phyloP scores from a whole-genome alignment of 1,140 invertebrate species.

The Penaeus japonicus region DNA sequence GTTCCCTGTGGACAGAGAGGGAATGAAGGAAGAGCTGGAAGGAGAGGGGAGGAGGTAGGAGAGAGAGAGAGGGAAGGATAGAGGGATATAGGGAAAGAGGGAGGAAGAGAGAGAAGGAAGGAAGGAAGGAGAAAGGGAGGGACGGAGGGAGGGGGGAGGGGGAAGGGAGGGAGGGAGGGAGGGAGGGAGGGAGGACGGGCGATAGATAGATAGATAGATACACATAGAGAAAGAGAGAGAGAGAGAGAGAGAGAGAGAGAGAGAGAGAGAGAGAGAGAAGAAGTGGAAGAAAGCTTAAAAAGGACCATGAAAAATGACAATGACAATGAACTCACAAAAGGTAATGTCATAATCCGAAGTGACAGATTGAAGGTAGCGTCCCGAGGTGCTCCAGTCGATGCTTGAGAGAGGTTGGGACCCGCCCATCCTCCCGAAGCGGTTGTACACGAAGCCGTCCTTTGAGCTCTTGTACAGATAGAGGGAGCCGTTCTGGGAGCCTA shows the following conservation, averaged over 20 bases:
- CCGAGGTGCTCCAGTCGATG: slow-evolving; percentile 91
- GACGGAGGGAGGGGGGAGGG: background rate
- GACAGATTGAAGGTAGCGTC: slow-evolving; percentile 85
- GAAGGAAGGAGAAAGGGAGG: background rate
- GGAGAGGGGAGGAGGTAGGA: too few species aligned
- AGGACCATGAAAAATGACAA: background rate
- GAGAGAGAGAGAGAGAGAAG: background rate
- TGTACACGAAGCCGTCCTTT: slow-evolving; percentile 85
- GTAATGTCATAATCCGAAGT: slow-evolving; percentile 91
- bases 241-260: background rate
- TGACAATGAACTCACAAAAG: slow-evolving; percentile 82
- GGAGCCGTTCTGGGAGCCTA: slow-evolving; percentile 89
- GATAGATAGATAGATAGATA: background rate
- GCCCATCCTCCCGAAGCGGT: slow-evolving; percentile 85
- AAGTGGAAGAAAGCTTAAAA: background rate
- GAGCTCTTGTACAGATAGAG: slow-evolving; percentile 85
- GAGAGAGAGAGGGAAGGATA: too few species aligned
- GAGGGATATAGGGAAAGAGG: too few species aligned
- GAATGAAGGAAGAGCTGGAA: background rate
- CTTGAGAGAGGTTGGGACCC: slow-evolving; percentile 82
- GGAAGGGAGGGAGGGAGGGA: slow-evolving; percentile 61
- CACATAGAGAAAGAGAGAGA: background rate
- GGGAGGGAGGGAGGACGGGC: background rate
- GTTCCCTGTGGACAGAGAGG: slow-evolving; percentile 74
- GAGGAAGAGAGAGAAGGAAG: slow-evolving; percentile 58